Evolutionary conservation across 2,113 vertebrate genomes (phyloP).

Genomic region (Prolemur simus): DNA sequence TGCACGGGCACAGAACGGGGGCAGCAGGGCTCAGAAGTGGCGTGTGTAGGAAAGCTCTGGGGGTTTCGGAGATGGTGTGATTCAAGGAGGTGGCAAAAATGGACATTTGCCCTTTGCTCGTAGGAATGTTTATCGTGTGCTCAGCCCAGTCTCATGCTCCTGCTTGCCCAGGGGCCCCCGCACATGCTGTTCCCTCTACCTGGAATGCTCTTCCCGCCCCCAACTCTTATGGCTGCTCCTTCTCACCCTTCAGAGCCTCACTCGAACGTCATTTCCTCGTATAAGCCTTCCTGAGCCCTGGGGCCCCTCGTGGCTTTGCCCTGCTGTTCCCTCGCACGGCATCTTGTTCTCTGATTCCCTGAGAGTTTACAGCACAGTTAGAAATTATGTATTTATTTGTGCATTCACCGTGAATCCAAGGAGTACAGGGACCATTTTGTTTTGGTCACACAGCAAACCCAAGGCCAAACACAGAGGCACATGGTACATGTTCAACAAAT

Average conservation of each 20-base stretch:
- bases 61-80: not conserved
- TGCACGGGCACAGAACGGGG: not conserved
- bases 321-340: too few species aligned
- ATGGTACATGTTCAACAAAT: not conserved
- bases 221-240: not conserved
- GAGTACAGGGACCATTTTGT: not conserved
- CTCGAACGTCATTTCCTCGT: not conserved
- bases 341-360: not conserved
- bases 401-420: not conserved
- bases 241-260: not conserved
- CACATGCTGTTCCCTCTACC: not conserved
- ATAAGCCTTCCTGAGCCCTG: rapidly evolving
- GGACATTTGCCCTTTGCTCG: not conserved
- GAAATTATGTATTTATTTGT: not conserved
- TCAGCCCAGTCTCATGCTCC: not conserved
- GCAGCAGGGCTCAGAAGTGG: not conserved
- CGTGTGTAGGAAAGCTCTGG: not conserved
- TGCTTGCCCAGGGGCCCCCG: not conserved
- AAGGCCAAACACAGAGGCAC: not conserved
- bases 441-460: not conserved
- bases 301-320: not conserved
- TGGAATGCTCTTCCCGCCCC: not conserved
- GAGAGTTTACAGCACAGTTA: too few species aligned
- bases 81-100: not conserved
- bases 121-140: too few species aligned